Evolutionary conservation across 2,113 vertebrate species (phyloP).

Genomic region (Symphodus melops): DNA sequence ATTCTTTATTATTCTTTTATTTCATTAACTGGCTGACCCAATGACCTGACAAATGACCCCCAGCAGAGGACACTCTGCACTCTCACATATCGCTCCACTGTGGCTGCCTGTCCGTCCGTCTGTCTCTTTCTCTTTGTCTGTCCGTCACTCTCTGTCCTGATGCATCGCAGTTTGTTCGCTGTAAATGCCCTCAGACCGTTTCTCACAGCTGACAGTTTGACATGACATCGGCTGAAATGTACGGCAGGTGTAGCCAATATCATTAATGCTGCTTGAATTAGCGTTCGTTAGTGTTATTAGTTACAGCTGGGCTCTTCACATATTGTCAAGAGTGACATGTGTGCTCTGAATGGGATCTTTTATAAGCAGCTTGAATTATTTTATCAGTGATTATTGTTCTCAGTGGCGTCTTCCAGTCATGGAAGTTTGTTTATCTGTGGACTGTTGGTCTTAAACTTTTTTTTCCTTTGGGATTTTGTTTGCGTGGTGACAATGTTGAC

Average conservation of each 20-base stretch:
- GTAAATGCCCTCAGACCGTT: slow-evolving; percentile 1
- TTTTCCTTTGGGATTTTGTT: too few species aligned
- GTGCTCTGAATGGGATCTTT: too few species aligned
- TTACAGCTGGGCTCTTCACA: too few species aligned
- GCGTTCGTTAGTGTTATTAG: too few species aligned
- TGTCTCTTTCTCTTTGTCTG: too few species aligned
- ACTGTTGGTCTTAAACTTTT: too few species aligned
- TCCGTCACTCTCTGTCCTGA: neutral
- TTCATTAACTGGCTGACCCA: slow-evolving; percentile 71
- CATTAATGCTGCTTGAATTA: neutral
- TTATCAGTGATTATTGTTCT: too few species aligned
- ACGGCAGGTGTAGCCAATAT: neutral
- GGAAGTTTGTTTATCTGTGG: too few species aligned
- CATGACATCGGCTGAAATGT: neutral
- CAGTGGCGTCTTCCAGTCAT: too few species aligned
- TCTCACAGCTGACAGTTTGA: neutral
- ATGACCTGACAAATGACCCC: slow-evolving; percentile 68
- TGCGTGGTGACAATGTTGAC: too few species aligned
- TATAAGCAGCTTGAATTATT: too few species aligned
- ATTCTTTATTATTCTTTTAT: slow-evolving; percentile 71
- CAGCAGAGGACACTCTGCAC: slow-evolving; percentile 31
- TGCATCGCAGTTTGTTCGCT: neutral
- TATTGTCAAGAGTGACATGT: too few species aligned
- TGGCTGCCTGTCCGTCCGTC: slow-evolving; percentile 5
- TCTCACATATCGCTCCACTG: slow-evolving; percentile 1